Base-by-base conservation (phyloP, 2,888 invertebrate species). In the Sialis lutaria region DNA sequence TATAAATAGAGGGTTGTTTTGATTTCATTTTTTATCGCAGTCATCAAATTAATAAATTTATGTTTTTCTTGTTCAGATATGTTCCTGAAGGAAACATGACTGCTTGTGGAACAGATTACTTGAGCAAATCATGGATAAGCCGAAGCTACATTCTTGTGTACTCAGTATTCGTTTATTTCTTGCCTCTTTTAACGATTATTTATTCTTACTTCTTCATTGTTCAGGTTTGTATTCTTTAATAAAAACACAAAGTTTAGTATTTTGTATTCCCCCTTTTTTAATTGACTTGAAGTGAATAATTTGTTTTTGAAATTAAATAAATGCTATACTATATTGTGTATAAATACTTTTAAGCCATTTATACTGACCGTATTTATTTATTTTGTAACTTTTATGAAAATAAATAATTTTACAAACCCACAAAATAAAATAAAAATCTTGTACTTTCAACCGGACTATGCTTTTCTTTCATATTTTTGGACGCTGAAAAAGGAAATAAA, bases 31-130 rank as follows among this genome's bases (percentile, higher is more conserved):
- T 22, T 22, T 22, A 22, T 22, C 22, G 33, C 42, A 12, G 12
- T 42, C 39, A 42, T 10, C 6, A 8, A 2, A 8, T 6, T 6
- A 39, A 39, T 34, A 35, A 42, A 42, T 44, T 50, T 50, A 33
- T 42, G 4, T 40, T 5, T 32, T 50, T 46, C 44, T 9, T 31
- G 45, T 49, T 55, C 62, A 85, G 86, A 62, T 91, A 91, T 62
- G 88, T 91, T 43, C 91, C 91, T 6, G 92, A 92, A 67, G 92
- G 91, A 50, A 90, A 91, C 67, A 82, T 91, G 80, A 90, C 90
- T 41, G 87, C 89, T 34, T 92, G 92, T 60, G 90, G 91, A 48
- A 90, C 90, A 47, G 89, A 89, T 64, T 90, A 88, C 62, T 70
- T 90, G 55, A 74, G 65, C 64, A 79, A 81, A 65, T 79, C 80